Base-by-base conservation (phyloP, 2,888 invertebrate species). In the Amblyjoppa fuscipennis region DNA sequence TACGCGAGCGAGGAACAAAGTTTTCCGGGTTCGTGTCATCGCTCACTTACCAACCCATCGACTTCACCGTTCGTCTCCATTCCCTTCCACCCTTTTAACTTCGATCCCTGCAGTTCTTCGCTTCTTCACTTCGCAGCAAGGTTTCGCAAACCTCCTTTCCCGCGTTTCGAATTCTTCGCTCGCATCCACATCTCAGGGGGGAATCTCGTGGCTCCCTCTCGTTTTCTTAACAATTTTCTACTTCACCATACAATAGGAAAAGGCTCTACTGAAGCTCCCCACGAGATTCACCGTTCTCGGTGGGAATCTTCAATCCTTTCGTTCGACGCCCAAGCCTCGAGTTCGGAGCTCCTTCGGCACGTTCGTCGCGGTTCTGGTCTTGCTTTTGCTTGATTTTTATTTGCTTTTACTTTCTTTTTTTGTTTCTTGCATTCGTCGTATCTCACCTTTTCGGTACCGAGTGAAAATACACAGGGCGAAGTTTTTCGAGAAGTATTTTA, bases 221-320 rank as follows among this genome's bases (percentile, higher is more conserved):
- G 45, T 45, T 13, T 38, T 56, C 25, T 31, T 41, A 73, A 59
- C 38, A 38, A 38, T 73, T 53, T 34, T 56, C 38, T 34, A 71
- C 71, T 51, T 71, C 71, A 38, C 38, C 25, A 38, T 20, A 34
- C 34, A 20, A 25, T 56, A 20, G n/a, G 31, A 16, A 34, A 56
- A 53, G 38, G 45, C 45, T 45, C 45, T 45, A 13, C 45, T 13
- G 3, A 45, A 45, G 45, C 45, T 5, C 53, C 34, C 31, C 56
- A 34, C 16, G 53, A 56, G 71, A 71, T 34, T 73, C 25, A 25
- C 38, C 25, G 56, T 38, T 73, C 38, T 25, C 53, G 34, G 41
- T 31, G 53, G 38, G 56, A 25, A 16, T 16, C 56, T 56, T 56
- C 56, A 56, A 73, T 56, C 53, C 41, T 41, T 73, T 38, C 41